Evolutionary conservation across 1,140 invertebrate genomes (phyloP), one percentile per base, ranked within the genome.

Genomic region (Drosophila willistoni): DNA sequence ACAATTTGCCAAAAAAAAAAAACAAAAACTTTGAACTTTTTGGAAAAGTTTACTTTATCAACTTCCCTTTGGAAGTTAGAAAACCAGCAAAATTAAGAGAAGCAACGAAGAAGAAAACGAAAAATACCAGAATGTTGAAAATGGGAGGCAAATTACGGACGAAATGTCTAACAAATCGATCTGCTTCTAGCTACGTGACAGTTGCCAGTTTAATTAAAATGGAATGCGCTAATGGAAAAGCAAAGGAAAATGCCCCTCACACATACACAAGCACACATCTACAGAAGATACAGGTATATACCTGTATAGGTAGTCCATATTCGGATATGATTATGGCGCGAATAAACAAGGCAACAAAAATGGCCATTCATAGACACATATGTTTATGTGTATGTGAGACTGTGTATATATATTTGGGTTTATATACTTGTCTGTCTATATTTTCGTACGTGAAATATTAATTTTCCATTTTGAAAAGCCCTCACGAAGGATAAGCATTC

Each of bases 171-270:
- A 87, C 73, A 83, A 82, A 86, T 82, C 79, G 83, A 85, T 73
- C 68, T 65, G 56, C 17, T 39, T 71, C 22, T 39, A 60, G 68
- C 64, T 86, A 82, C 82, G 79, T 87, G 83, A 82, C 75, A 85
- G 71, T 87, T 86, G 67, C 71, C 82, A 77, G 66, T 71, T 82
- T 86, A 86, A 86, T 86, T 86, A 86, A 82, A 87, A 82, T 77
- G 75, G 72, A 82, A 87, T 76, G 68, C 75, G 71, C 78, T 71
- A 81, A 78, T 84, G 78, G 74, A 81, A 79, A 76, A 70, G 60
- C 60, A 36, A 66, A 67, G 22, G 55, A 68, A 44, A 62, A 55
- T 41, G 22, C 34, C 33, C 36, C 39, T 22, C 39, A 55, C 36
- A 41, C 22, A 65, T 7, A 51, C 29, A 59, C 36, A 29, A 2